Evolutionary conservation across 2,113 vertebrate species (phyloP).

Genomic region (Opisthocomus hoazin): DNA sequence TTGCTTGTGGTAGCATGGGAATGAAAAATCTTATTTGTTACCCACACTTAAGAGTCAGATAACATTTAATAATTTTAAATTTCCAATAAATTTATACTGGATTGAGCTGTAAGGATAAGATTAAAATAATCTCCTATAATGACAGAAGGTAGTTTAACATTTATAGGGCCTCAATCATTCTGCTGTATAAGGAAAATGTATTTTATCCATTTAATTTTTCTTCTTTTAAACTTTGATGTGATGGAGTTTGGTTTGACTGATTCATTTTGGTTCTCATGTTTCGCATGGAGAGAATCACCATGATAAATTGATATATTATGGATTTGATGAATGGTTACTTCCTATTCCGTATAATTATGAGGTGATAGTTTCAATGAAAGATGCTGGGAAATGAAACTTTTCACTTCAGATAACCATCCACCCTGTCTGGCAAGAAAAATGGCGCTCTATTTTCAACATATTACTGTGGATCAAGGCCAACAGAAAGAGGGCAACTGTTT

Average conservation of each 20-base stretch:
- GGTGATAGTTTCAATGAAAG: conserved; percentile 70
- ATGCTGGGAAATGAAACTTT: conserved; percentile 74
- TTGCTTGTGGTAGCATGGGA: not conserved
- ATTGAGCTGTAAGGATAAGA: conserved; percentile 1
- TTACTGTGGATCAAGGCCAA: conserved; percentile 57
- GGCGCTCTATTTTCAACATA: conserved; percentile 59
- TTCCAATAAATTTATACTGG: not conserved
- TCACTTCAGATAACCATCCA: conserved; percentile 73
- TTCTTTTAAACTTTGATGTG: not conserved
- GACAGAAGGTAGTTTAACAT: not conserved
- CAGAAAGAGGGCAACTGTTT: conserved; percentile 8
- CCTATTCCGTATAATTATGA: conserved; percentile 72
- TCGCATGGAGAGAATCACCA: conserved; percentile 28
- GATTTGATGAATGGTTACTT: conserved; percentile 75
- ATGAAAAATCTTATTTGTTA: not conserved
- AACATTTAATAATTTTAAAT: conserved; percentile 38
- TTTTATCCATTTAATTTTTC: conserved; percentile 23
- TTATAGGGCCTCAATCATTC: not conserved
- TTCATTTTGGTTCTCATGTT: conserved; percentile 60
- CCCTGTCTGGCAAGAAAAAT: conserved; percentile 75
- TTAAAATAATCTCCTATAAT: conserved; percentile 5
- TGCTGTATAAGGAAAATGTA: not conserved
- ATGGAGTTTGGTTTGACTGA: conserved; percentile 53
- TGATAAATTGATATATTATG: conserved; percentile 72
- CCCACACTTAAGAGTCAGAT: not conserved